Base-by-base conservation (phyloP, 2,888 invertebrate genomes). In the Agapetus fuscipes region DNA sequence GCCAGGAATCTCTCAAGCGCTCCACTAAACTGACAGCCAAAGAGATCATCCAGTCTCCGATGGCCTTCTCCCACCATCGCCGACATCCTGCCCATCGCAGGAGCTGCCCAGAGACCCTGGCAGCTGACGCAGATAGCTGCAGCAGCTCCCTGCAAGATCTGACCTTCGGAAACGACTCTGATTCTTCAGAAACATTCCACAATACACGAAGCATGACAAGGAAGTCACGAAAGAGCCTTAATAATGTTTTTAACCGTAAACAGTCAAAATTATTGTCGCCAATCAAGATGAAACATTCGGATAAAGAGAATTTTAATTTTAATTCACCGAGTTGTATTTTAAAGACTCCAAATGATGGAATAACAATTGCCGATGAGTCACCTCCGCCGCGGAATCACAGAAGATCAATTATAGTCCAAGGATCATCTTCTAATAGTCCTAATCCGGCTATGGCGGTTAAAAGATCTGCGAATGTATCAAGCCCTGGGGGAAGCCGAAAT, bases 101-200 rank as follows among this genome's bases (percentile, higher is more conserved):
- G 52, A 64, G 49, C 60, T 65, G 26, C 66, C 64, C 15, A 32
- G 15, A 7, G 20, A 32, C 32, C 47, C 60, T 68, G 32, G 67
- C 66, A 13, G 68, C 67, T 11, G 68, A 69, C 48, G 63, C 68
- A 2, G 70, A 70, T 47, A 69, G 68, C 50, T 69, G 69, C 51
- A 69, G 68, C 52, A 69, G 68, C 50, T 69, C 69, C 3, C 48
- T 70, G 6, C 67, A 69, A 60, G 69, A 68, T 48, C 56, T 69
- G 0, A 70, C 65, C 48, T 69, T 70, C 39, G 64, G 69, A 45
- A 58, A 67, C 0, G 69, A 69, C 45, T 67, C 69, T 2, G 62
- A 64, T 2, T 7, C 28, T n/a, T 56, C 62, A 0, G 68, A 68
- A 39, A 61, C 66, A 1, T 69, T 68, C 56, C 68, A 69, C 44